These are phyloP conservation scores for Trichacis sp. DNA, from an alignment of 2,888 invertebrate species.

Conservation along the genomic window DNA sequence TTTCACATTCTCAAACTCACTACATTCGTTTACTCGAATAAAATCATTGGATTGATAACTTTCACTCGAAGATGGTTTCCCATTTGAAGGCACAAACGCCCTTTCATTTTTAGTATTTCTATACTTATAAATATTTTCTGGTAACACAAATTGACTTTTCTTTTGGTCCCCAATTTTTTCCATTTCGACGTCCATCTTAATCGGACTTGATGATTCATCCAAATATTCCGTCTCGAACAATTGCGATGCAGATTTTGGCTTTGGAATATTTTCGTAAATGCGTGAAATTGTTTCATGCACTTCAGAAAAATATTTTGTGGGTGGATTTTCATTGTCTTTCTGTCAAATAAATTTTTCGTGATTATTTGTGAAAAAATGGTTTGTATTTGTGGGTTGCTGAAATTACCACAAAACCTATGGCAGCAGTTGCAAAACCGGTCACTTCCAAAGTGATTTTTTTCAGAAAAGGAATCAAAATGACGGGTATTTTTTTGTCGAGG, in stretches of 20 bases:
- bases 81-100: constrained; percentile 54
- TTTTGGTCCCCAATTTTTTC: no score
- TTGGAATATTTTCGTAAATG: background rate
- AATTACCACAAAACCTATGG: constrained; percentile 58
- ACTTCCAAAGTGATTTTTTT: constrained; percentile 52
- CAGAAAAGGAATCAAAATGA: constrained; percentile 56
- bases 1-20: constrained; percentile 6
- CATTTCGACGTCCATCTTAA: constrained; percentile 11
- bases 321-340: no score
- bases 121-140: constrained; percentile 56
- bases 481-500: constrained; percentile 55
- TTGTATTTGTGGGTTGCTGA: no score
- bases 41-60: constrained; percentile 45
- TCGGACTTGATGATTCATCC: constrained; percentile 12
- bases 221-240: constrained; percentile 19
- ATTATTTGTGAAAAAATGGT: no score
- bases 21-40: constrained; percentile 50
- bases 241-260: constrained; percentile 11
- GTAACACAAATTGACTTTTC: constrained; percentile 36
- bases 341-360: no score
- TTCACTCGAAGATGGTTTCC: background rate
- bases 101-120: constrained; percentile 57
- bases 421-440: constrained; percentile 55
- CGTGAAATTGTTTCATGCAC: constrained; percentile 12
- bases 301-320: constrained; percentile 26